Evolutionary conservation across 1,140 invertebrate genomes (phyloP).

Genomic region (Pteromalus puparum): DNA sequence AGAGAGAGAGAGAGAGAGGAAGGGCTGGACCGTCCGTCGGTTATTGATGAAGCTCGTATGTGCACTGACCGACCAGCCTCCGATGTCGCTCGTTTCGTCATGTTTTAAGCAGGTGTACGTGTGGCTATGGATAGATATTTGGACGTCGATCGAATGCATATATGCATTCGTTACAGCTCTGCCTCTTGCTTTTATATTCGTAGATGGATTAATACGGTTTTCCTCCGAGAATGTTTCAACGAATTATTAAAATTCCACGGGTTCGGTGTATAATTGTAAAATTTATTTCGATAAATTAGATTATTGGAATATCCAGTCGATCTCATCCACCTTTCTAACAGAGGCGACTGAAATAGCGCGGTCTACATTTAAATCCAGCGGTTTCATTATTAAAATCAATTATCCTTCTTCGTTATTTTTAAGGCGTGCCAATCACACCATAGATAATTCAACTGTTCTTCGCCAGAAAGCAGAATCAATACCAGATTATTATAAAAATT

Average conservation of each 20-base stretch:
- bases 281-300: no score
- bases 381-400: no score
- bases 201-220: background rate
- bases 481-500: background rate
- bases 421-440: no score
- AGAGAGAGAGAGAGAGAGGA: background rate
- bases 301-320: no score
- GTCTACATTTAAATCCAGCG: no score
- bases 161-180: background rate
- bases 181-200: background rate
- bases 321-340: no score
- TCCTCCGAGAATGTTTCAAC: background rate
- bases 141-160: background rate
- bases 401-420: no score
- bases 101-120: background rate
- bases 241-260: background rate
- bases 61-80: background rate
- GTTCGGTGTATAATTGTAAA: no score
- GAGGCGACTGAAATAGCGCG: no score
- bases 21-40: background rate
- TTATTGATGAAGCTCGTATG: conserved; percentile 41
- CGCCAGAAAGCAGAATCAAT: no score
- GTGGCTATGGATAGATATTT: background rate
- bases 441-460: no score
- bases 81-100: background rate